These are phyloP conservation scores for Clepsis dumicolana DNA, from an alignment of 2,888 invertebrate genomes.

Conservation along the genomic window DNA sequence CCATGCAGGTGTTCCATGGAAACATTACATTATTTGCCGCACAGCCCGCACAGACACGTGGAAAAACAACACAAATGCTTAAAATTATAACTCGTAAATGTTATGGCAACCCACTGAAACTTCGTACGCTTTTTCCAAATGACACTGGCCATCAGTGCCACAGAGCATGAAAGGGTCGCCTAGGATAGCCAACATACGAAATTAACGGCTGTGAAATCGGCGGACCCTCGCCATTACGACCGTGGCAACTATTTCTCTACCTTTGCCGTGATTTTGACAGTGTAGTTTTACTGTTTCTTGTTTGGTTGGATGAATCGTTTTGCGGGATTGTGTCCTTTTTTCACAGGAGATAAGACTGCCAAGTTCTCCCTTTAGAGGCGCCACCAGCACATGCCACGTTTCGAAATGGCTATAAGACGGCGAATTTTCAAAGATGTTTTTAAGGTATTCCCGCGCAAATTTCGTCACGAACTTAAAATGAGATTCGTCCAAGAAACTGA, in stretches of 20 bases:
- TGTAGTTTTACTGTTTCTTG: slow-evolving; percentile 4
- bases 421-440: too few relatives aligned
- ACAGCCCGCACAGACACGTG: too few relatives aligned
- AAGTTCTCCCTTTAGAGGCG: too few relatives aligned
- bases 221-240: slow-evolving; percentile 40
- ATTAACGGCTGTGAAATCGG: slow-evolving; percentile 51
- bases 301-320: slow-evolving; percentile 18
- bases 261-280: slow-evolving; percentile 19
- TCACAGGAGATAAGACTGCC: too few relatives aligned
- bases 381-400: too few relatives aligned
- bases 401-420: too few relatives aligned
- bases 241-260: slow-evolving; percentile 39
- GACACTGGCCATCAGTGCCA: slow-evolving; percentile 17
- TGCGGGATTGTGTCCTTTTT: neutral
- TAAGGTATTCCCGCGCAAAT: too few relatives aligned
- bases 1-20: too few relatives aligned
- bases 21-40: too few relatives aligned
- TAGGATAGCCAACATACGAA: slow-evolving; percentile 41
- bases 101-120: neutral
- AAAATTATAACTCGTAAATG: neutral
- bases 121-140: slow-evolving; percentile 7
- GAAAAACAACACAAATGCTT: neutral
- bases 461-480: too few relatives aligned
- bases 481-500: too few relatives aligned
- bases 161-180: slow-evolving; percentile 36